These are phyloP conservation scores for Dasyurus viverrinus DNA, from an alignment of 2,113 vertebrate genomes.

Conservation along the genomic window DNA sequence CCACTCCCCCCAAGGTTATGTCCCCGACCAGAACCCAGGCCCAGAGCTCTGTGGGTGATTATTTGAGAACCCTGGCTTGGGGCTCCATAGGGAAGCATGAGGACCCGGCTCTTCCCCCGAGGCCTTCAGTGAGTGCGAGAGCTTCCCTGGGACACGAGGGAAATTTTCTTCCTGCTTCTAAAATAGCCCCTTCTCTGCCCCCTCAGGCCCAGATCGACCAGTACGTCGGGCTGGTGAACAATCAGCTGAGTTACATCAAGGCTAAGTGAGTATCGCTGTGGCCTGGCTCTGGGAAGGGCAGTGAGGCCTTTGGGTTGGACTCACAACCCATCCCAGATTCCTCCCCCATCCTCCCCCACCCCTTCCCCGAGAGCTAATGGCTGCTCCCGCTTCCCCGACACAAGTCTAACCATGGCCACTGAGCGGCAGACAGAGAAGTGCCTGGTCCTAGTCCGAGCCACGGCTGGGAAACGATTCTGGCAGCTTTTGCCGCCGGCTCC, in stretches of 20 bases:
- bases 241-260: constrained; percentile 81
- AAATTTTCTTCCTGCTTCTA: background rate
- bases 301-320: background rate
- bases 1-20: background rate
- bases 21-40: background rate
- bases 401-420: background rate
- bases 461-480: background rate
- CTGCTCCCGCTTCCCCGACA: background rate
- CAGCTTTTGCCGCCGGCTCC: background rate
- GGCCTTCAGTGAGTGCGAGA: background rate
- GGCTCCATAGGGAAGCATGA: background rate
- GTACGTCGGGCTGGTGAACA: constrained; percentile 81
- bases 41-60: background rate
- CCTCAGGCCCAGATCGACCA: constrained; percentile 86
- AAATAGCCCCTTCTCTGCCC: background rate
- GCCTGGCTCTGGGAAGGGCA: background rate
- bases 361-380: background rate
- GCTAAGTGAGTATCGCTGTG: constrained; percentile 84
- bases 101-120: background rate
- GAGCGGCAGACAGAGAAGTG: background rate
- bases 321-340: background rate
- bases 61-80: background rate
- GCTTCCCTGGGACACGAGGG: background rate
- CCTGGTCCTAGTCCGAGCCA: background rate
- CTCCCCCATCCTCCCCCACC: background rate